phyloP scores from a whole-genome alignment of 1,140 invertebrate genomes.

The Antheraea mylitta region DNA sequence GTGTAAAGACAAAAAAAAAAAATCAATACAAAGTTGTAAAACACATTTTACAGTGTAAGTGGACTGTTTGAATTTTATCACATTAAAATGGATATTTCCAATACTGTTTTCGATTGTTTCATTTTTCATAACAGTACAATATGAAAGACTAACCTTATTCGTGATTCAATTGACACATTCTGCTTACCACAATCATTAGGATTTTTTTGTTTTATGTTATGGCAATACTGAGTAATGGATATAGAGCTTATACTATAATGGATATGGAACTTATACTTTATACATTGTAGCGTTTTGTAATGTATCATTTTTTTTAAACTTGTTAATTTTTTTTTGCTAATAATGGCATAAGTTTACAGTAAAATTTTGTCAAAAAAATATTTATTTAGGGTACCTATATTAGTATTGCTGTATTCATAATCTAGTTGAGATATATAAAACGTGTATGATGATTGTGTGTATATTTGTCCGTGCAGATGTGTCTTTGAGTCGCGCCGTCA shows the following conservation, averaged over 20 bases:
- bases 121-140: constrained; percentile 33
- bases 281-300: not conserved
- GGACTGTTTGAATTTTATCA: constrained; percentile 70
- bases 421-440: not conserved
- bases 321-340: too few relatives aligned
- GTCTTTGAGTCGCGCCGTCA: constrained; percentile 68
- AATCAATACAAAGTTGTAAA: too few relatives aligned
- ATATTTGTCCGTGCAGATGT: constrained; percentile 60
- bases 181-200: constrained; percentile 50
- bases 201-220: constrained; percentile 22
- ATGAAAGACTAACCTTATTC: constrained; percentile 5
- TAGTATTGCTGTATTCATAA: constrained; percentile 2
- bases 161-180: constrained; percentile 69
- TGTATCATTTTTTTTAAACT: too few relatives aligned
- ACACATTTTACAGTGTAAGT: constrained; percentile 44
- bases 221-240: constrained; percentile 27
- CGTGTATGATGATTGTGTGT: constrained; percentile 13
- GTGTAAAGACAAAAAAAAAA: too few relatives aligned
- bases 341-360: too few relatives aligned
- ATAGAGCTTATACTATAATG: not conserved
- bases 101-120: constrained; percentile 34
- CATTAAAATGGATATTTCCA: constrained; percentile 53
- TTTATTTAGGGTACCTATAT: not conserved
- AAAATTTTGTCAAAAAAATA: not conserved
- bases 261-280: not conserved